Conservation (phyloP, 30 jellyfish, hydroid and myxozoan species). For the Turritopsis dohrnii region DNA sequence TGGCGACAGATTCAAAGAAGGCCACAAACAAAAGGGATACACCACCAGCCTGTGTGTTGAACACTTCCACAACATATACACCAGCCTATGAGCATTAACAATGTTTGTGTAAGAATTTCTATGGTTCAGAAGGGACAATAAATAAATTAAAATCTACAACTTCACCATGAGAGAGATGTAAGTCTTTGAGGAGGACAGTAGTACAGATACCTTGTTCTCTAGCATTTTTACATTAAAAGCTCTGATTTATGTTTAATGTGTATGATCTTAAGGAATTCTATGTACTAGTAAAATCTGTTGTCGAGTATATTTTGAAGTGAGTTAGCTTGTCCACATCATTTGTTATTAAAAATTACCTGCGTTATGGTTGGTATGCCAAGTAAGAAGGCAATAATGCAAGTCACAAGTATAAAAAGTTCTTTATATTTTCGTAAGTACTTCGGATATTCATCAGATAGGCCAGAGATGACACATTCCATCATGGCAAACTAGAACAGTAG, state of each 20-base stretch:
- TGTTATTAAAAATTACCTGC: constrained; percentile 31
- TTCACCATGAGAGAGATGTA: no score
- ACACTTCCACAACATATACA: constrained; percentile 58
- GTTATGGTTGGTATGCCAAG: constrained; percentile 61
- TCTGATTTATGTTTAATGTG: no score
- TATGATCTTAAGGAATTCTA: background rate
- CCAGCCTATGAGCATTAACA: constrained; percentile 91
- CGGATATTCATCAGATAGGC: constrained; percentile 73
- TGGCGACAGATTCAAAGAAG: constrained; percentile 55
- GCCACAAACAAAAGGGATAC: constrained; percentile 78
- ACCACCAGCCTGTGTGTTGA: constrained; percentile 87
- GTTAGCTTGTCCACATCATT: background rate
- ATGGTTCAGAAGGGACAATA: no score
- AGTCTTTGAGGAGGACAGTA: no score
- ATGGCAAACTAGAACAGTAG: constrained; percentile 59
- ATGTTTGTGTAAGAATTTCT: no score
- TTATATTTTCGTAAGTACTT: constrained; percentile 46
- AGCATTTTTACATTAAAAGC: no score
- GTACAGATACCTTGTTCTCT: no score
- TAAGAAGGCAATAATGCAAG: constrained; percentile 46
- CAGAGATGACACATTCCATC: constrained; percentile 73
- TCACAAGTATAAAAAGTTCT: constrained; percentile 56
- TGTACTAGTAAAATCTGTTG: no score
- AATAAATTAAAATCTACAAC: no score
- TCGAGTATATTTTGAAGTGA: no score